phyloP scores from a whole-genome alignment of 2,797 vertebrate genomes.

The Brachymystax lenok region DNA sequence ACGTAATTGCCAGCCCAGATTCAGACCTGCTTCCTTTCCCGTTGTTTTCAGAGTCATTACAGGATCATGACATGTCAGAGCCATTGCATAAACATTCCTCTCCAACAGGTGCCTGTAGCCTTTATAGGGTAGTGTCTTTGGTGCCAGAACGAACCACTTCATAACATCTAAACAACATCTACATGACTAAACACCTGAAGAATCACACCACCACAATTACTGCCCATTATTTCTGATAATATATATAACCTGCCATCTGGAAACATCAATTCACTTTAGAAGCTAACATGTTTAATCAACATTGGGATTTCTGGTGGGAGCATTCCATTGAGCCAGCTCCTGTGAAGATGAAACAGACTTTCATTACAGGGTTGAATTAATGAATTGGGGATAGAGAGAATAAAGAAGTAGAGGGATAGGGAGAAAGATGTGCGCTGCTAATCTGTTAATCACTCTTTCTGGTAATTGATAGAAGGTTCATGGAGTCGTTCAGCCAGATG shows the following conservation, averaged over 20 bases:
- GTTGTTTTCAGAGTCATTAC: not conserved
- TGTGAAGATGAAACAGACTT: slow-evolving; percentile 26
- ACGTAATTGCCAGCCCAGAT: not conserved
- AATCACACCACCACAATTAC: not conserved
- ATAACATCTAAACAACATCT: not conserved
- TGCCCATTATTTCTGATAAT: slow-evolving; percentile 32
- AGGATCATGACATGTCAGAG: too few relatives aligned
- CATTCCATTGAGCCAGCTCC: slow-evolving; percentile 56
- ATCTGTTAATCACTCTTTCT: not conserved
- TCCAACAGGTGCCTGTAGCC: slow-evolving; percentile 18
- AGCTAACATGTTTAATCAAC: slow-evolving; percentile 45
- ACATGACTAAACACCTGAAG: slow-evolving; percentile 2
- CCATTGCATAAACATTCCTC: not conserved
- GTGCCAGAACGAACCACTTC: not conserved
- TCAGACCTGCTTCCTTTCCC: too few relatives aligned
- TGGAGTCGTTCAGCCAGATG: not conserved
- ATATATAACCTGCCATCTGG: slow-evolving; percentile 38
- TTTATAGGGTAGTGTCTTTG: not conserved
- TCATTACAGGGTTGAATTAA: not conserved
- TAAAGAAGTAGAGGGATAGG: not conserved
- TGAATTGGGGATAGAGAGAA: not conserved
- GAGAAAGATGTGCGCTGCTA: not conserved
- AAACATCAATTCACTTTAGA: slow-evolving; percentile 15
- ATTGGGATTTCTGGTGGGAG: slow-evolving; percentile 49
- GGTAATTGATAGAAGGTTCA: not conserved